Evolutionary conservation across 2,113 vertebrate species (phyloP).

Genomic region (Cryptoleucopteryx plumbea): DNA sequence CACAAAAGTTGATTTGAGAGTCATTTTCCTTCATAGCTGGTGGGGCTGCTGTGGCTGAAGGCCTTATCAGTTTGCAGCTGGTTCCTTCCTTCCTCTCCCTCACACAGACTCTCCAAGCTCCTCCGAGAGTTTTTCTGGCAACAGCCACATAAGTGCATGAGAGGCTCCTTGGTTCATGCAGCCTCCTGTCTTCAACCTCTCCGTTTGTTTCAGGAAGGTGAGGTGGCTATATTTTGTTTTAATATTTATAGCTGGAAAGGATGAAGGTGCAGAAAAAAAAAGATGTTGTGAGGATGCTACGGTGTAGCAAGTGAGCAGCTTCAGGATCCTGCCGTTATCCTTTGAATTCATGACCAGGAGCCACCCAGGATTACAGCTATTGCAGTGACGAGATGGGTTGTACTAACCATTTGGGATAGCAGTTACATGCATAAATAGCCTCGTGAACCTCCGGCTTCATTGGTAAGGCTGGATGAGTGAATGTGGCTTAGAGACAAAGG

Average conservation of each 20-base stretch:
- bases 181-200: neutral
- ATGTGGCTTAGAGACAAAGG: constrained; percentile 33
- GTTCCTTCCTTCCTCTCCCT: neutral
- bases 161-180: neutral
- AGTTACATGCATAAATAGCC: neutral
- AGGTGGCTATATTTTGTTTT: neutral
- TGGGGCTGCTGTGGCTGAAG: neutral
- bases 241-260: neutral
- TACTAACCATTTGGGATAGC: neutral
- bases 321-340: fast-evolving
- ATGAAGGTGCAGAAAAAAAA: neutral
- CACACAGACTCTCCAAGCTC: neutral
- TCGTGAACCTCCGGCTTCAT: neutral
- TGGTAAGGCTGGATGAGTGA: neutral
- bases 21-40: fast-evolving
- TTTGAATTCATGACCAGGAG: neutral
- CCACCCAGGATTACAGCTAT: neutral
- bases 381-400: neutral
- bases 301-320: neutral
- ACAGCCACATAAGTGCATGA: neutral
- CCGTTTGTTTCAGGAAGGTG: fast-evolving
- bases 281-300: neutral
- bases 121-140: neutral
- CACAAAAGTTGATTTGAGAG: neutral
- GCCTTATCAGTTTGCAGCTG: neutral